phyloP scores from a whole-genome alignment of 2,888 invertebrate genomes.

The Pseudococcus viburni region DNA sequence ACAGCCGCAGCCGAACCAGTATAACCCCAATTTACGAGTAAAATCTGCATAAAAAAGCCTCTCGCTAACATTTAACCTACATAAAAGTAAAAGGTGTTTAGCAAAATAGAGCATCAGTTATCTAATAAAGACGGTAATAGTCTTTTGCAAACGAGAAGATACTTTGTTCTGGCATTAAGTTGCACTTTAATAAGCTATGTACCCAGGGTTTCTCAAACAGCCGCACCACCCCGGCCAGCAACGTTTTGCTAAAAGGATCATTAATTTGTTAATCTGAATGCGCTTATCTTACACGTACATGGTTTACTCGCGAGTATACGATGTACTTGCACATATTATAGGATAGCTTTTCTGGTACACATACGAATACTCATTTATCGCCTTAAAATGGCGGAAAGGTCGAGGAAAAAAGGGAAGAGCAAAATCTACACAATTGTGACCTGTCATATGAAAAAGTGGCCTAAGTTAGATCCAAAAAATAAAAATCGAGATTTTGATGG shows the following conservation, averaged over 20 bases:
- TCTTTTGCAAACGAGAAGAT: constrained; percentile 42
- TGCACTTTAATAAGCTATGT: constrained; percentile 33
- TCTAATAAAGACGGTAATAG: constrained; percentile 50
- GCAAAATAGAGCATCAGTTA: constrained; percentile 52
- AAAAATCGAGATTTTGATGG: too few relatives aligned
- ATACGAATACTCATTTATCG: neutral
- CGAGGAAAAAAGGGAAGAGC: neutral
- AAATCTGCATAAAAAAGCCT: constrained; percentile 46
- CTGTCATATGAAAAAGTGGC: too few relatives aligned
- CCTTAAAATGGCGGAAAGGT: neutral
- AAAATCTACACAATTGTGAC: neutral
- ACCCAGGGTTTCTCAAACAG: constrained; percentile 19
- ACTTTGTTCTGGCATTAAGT: constrained; percentile 45
- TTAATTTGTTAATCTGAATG: constrained; percentile 45
- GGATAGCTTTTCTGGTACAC: neutral
- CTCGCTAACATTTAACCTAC: constrained; percentile 50
- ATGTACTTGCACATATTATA: neutral
- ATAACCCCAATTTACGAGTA: constrained; percentile 52
- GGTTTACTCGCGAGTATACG: neutral
- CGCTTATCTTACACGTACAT: constrained; percentile 9
- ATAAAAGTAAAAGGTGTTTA: constrained; percentile 51
- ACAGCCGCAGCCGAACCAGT: neutral
- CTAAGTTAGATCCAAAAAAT: too few relatives aligned
- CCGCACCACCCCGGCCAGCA: neutral
- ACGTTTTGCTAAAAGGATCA: neutral